A percentile compares a stretch with the other conserved stretches of the same genome.
Evolutionary conservation across 2,113 vertebrate species (phyloP).

Genomic region (Gadus macrocephalus): DNA sequence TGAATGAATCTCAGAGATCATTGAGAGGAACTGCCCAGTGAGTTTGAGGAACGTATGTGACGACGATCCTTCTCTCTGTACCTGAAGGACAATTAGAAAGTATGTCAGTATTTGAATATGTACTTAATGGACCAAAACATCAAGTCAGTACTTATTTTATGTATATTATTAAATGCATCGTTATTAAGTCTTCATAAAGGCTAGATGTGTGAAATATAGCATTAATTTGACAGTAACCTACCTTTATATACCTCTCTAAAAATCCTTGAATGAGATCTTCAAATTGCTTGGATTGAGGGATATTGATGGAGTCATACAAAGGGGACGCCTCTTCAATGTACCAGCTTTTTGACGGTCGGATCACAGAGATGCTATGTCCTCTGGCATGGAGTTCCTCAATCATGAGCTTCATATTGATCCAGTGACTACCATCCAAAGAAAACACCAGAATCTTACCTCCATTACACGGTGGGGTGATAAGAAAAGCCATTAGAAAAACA

Average conservation of each 20-base stretch:
- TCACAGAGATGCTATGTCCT: constrained; percentile 72
- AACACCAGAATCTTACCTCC: constrained; percentile 66
- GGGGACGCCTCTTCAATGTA: constrained; percentile 60
- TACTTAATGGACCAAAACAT: too few species aligned
- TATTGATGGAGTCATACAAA: constrained; percentile 41
- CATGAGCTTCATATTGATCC: constrained; percentile 9
- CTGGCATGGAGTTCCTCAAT: constrained; percentile 62
- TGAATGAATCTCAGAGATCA: constrained; percentile 20
- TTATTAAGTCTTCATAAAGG: neutral
- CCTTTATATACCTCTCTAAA: constrained; percentile 35
- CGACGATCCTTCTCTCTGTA: constrained; percentile 21
- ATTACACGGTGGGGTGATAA: constrained; percentile 30
- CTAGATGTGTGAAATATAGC: too few species aligned
- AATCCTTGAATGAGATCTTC: constrained; percentile 54
- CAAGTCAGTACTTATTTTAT: neutral
- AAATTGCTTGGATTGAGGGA: neutral
- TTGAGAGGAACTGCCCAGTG: constrained; percentile 20
- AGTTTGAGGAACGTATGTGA: constrained; percentile 42
- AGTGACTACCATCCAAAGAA: constrained; percentile 68
- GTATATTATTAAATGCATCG: neutral
- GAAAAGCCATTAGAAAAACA: constrained; percentile 28
- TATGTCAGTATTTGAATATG: too few species aligned
- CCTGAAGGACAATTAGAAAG: constrained; percentile 30
- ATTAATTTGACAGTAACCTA: neutral
- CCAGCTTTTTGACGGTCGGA: constrained; percentile 57